Base-by-base conservation (phyloP, 2,888 invertebrate genomes). In the Melitaea athalia region DNA sequence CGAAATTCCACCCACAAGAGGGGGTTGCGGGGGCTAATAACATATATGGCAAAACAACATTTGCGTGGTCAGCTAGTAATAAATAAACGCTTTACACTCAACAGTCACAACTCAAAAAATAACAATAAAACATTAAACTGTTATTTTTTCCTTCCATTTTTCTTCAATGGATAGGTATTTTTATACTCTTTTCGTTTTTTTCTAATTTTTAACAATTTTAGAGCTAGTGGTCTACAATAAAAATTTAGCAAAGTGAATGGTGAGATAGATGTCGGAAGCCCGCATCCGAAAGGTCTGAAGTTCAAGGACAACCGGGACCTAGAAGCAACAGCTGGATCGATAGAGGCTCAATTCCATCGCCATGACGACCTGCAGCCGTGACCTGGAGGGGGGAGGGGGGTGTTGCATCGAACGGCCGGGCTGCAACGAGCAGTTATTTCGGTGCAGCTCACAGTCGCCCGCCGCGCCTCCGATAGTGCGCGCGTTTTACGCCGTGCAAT, bases 341-440 rank as follows among this genome's bases (percentile, higher is more conserved):
- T 88, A 82, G 81, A 84, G 86, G 82, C 83, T 79, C 78, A 80
- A 80, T 79, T 79, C 77, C 80, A 78, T 82, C 81, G 76, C 78
- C 81, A 83, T 81, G 79, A 78, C 84, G 84, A 84, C 85, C 84
- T 87, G 89, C 86, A 90, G 83, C 91, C 89, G 76, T 90, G 92
- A 91, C 89, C 91, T 87, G 90, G 82, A 84, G 83, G 81, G 78
- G 78, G 75, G 69, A 78, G 70, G 72, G 67, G 67, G 75, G 74
- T 63, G 80, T 81, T 91, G 91, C 91, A 91, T 86, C 86, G 85
- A 86, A 81, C 88, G 86, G 88, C 91, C 90, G 81, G 91, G 89
- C 84, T 91, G 90, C 91, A 91, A 63, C 79, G 85, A 90, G 90
- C 91, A 89, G 90, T 89, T 92, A 92, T 92, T 92, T 92, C 89